A percentile compares a stretch with the other conserved stretches of the same genome.
These are phyloP conservation scores for Desmophyllum pertusum DNA, from an alignment of 92 coral and sea anemone species.

Conservation along the genomic window DNA sequence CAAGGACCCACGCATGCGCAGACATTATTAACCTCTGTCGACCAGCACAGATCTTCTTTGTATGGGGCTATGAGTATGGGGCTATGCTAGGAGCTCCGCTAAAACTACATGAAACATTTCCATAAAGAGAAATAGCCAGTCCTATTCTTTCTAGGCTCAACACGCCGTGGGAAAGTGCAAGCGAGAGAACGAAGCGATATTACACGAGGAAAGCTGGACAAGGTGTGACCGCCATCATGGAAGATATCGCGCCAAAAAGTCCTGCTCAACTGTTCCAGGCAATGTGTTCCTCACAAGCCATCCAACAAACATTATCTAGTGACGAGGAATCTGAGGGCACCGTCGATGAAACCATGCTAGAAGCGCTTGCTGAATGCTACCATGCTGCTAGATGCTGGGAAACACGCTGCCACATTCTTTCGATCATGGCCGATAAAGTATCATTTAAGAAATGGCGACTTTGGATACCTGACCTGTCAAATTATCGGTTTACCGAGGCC, in stretches of 20 bases:
- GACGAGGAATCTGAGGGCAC: slow-evolving; percentile 40
- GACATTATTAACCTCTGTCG: too few relatives aligned
- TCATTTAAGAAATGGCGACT: slow-evolving; percentile 40
- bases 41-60: too few relatives aligned
- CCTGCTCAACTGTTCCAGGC: slow-evolving; percentile 58
- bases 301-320: slow-evolving; percentile 47
- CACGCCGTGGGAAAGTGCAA: slow-evolving; percentile 53
- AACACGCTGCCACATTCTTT: slow-evolving; percentile 61
- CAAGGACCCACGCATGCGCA: too few relatives aligned
- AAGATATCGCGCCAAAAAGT: slow-evolving; percentile 65
- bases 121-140: too few relatives aligned
- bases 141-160: slow-evolving; percentile 65
- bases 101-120: too few relatives aligned
- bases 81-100: too few relatives aligned
- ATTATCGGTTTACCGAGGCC: slow-evolving; percentile 54
- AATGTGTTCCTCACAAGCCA: slow-evolving; percentile 46
- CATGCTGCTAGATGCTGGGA: slow-evolving; percentile 63
- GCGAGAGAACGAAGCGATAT: slow-evolving; percentile 57
- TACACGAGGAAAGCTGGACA: slow-evolving; percentile 60
- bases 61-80: too few relatives aligned
- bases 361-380: slow-evolving; percentile 67
- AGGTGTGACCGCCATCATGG: slow-evolving; percentile 59
- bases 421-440: slow-evolving; percentile 66
- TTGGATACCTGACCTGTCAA: slow-evolving; percentile 66
- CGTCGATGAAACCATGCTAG: slow-evolving; percentile 59